Evolutionary conservation across 2,888 invertebrate genomes (phyloP).

Genomic region (Parnassius apollo): DNA sequence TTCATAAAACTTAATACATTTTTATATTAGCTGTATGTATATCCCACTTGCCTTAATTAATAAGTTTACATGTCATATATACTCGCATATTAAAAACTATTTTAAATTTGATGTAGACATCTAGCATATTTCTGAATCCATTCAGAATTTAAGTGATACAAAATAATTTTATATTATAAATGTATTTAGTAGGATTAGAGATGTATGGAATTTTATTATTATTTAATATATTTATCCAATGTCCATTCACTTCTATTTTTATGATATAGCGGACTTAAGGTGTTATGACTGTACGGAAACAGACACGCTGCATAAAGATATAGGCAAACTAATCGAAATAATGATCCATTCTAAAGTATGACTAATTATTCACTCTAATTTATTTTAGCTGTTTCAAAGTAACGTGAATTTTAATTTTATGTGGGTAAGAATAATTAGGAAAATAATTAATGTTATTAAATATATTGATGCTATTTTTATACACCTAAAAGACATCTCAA

Average conservation of each 20-base stretch:
- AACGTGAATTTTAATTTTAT: slow-evolving; percentile 20
- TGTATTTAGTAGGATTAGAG: slow-evolving; percentile 32
- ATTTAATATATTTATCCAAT: slow-evolving; percentile 15
- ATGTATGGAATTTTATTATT: slow-evolving; percentile 10
- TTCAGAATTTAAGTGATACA: slow-evolving; percentile 18
- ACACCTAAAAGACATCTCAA: slow-evolving; percentile 63
- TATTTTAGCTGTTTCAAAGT: not conserved
- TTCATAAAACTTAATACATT: slow-evolving; percentile 21
- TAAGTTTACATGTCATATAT: slow-evolving; percentile 52
- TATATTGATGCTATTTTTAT: slow-evolving; percentile 71
- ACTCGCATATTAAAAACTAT: slow-evolving; percentile 58
- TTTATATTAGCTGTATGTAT: slow-evolving; percentile 24
- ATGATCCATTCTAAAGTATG: slow-evolving; percentile 2
- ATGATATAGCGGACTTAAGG: slow-evolving; percentile 40
- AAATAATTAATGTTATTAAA: slow-evolving; percentile 34
- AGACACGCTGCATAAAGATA: slow-evolving; percentile 9
- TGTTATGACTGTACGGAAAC: slow-evolving; percentile 23
- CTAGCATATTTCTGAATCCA: slow-evolving; percentile 11
- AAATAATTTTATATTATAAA: slow-evolving; percentile 42
- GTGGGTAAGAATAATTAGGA: slow-evolving; percentile 6
- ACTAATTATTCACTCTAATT: slow-evolving; percentile 4
- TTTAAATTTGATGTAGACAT: slow-evolving; percentile 31
- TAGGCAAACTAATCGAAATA: not conserved
- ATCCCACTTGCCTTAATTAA: slow-evolving; percentile 62
- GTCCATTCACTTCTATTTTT: slow-evolving; percentile 46